Base-by-base conservation (phyloP, 1,140 invertebrate genomes). In the Homarus americanus region DNA sequence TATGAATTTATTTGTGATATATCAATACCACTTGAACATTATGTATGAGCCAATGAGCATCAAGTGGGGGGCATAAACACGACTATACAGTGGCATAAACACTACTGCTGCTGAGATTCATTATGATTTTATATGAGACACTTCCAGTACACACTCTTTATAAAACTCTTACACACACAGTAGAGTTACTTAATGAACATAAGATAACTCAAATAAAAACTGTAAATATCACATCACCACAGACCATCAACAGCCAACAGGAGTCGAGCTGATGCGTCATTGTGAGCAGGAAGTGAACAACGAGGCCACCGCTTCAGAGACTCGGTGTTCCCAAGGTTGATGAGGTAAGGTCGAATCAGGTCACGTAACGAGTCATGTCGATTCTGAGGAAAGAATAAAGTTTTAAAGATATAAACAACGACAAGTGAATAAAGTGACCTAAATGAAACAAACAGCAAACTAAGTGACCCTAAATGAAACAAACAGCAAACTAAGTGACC, bases 261-360 rank as follows among this genome's bases (percentile, higher is more conserved):
- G 0, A 32, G 10, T 24, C 5, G 32, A 10, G 12, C n/a, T 32
- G n/a, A 69, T 58, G 63, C n/a, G 63, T 87, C 76, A 87, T 66
- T 87, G 85, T 36, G 63, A 36, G 44, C 85, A 4, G 85, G 85
- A 24, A 80, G 53, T 17, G 75, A 41, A n/a, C 85, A 87, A n/a
- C 75, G 85, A 15, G 85, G 85, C 85, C 85, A 87, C 38, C 32
- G 73, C 24, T 58, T 78, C 20, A 87, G 20, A 24, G 85, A 87
- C 58, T 79, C 85, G 2, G 53, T 79, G 32, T 87, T 87, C 38
- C 85, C 85, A 15, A 87, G 85, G 75, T 66, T 87, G 49, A 87
- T 79, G 53, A 79, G 15, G 38, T 87, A 75, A n/a, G 85, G 85
- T 32, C 58, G 75, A 24, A 87, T 53, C 34, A 87, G 75, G 40